These are phyloP conservation scores for Psilopogon haemacephalus DNA, from an alignment of 2,113 vertebrate species.

Conservation along the genomic window DNA sequence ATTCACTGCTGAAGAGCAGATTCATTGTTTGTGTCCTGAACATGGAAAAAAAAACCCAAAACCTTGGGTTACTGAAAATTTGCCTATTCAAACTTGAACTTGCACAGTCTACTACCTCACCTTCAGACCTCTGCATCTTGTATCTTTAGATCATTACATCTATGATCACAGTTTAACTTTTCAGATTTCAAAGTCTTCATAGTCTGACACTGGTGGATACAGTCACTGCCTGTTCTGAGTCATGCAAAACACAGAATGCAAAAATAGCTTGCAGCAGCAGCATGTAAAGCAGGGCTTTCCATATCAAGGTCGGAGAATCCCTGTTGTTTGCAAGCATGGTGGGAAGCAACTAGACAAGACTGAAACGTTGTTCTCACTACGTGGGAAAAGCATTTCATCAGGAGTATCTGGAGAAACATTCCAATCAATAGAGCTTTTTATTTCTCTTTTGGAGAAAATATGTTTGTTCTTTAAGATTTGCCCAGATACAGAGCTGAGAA, in stretches of 20 bases:
- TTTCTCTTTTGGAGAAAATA: not conserved
- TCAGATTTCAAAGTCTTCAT: not conserved
- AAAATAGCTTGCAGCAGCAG: not conserved
- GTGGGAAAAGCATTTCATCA: not conserved
- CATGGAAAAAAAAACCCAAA: too few relatives aligned
- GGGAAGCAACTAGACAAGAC: not conserved
- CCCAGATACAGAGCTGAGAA: not conserved
- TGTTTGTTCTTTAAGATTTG: not conserved
- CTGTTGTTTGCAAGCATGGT: not conserved
- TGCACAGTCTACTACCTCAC: too few relatives aligned
- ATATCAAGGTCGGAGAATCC: not conserved
- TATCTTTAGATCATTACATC: too few relatives aligned
- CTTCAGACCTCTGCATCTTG: too few relatives aligned
- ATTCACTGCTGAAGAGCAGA: too few relatives aligned
- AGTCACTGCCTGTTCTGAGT: not conserved
- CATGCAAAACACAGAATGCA: conserved; percentile 28
- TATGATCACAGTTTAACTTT: not conserved
- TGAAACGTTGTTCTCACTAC: not conserved
- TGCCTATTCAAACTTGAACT: too few relatives aligned
- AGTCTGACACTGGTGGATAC: not conserved
- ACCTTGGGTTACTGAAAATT: too few relatives aligned
- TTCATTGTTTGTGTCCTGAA: too few relatives aligned
- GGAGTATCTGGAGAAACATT: not conserved
- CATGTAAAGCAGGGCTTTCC: conserved; percentile 4
- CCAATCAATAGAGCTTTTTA: not conserved